A percentile compares a stretch with the other conserved stretches of the same genome.
phyloP scores from a whole-genome alignment of 2,888 invertebrate genomes.

The Smittia aterrima region DNA sequence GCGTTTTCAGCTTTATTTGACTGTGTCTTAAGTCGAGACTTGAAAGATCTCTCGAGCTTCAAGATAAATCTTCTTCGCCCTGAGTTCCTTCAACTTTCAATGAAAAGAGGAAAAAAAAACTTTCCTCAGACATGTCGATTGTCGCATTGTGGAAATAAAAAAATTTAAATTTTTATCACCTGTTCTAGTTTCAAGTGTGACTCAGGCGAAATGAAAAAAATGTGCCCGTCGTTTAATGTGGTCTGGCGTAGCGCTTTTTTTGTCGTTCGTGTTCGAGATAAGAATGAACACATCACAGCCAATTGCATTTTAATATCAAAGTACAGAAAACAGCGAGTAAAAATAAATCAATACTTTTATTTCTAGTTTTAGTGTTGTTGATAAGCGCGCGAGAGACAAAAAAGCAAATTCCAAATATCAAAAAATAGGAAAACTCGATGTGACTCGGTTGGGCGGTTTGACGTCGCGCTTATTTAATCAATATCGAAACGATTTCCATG shows the following conservation, averaged over 20 bases:
- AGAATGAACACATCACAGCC: slow-evolving; percentile 5
- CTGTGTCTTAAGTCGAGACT: neutral
- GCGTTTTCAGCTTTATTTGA: neutral
- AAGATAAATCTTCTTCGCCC: neutral
- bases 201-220: neutral
- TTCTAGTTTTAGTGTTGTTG: neutral
- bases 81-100: neutral
- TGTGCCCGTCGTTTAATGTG: neutral
- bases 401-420: too few species aligned
- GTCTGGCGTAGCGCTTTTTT: neutral
- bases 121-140: neutral
- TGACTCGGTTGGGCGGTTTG: neutral
- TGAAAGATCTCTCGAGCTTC: neutral
- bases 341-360: slow-evolving; percentile 4
- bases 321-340: neutral
- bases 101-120: too few species aligned
- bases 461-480: slow-evolving; percentile 1
- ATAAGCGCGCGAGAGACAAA: neutral
- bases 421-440: too few species aligned
- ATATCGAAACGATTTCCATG: neutral
- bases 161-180: slow-evolving; percentile 27
- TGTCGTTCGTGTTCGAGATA: neutral
- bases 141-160: neutral
- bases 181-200: slow-evolving; percentile 2
- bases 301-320: slow-evolving; percentile 20